Evolutionary conservation across 2,797 vertebrate species (phyloP).

Genomic region (Myiotriccus ornatus): DNA sequence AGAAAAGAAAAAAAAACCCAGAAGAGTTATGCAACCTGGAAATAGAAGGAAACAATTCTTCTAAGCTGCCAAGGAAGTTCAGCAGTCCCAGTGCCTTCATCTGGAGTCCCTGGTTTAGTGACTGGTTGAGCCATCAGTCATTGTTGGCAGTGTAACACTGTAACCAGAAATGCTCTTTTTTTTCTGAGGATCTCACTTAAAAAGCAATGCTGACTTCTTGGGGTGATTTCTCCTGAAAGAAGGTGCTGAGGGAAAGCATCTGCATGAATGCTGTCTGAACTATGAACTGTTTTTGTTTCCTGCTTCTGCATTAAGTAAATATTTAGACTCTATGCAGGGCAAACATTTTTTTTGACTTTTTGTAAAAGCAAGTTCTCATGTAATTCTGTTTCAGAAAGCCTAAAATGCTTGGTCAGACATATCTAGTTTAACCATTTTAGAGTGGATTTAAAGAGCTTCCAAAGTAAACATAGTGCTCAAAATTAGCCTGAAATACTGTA

Average conservation of each 20-base stretch:
- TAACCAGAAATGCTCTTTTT: not conserved
- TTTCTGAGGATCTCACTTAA: not conserved
- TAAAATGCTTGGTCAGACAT: not conserved
- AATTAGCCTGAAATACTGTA: constrained; percentile 10
- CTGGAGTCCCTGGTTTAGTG: not conserved
- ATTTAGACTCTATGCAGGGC: not conserved
- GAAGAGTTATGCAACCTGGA: not conserved
- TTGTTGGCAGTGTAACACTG: accelerated
- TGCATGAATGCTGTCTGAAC: not conserved
- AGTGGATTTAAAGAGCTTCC: constrained; percentile 15
- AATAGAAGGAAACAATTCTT: not conserved
- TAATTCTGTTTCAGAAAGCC: constrained; percentile 36
- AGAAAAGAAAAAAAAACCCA: not conserved
- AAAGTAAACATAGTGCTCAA: constrained; percentile 44
- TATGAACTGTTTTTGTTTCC: not conserved
- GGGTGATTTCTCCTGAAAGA: not conserved
- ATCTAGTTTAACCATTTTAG: constrained; percentile 36
- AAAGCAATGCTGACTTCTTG: not conserved
- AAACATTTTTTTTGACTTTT: constrained; percentile 10
- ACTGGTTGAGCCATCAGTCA: not conserved
- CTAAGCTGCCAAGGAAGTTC: not conserved
- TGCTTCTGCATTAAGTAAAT: not conserved
- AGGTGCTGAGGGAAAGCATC: not conserved
- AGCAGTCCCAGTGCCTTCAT: not conserved
- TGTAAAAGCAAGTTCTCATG: not conserved